Evolutionary conservation across 2,888 invertebrate genomes (phyloP), one percentile per base, ranked within the genome.

Genomic region (Xylophagus ater): DNA sequence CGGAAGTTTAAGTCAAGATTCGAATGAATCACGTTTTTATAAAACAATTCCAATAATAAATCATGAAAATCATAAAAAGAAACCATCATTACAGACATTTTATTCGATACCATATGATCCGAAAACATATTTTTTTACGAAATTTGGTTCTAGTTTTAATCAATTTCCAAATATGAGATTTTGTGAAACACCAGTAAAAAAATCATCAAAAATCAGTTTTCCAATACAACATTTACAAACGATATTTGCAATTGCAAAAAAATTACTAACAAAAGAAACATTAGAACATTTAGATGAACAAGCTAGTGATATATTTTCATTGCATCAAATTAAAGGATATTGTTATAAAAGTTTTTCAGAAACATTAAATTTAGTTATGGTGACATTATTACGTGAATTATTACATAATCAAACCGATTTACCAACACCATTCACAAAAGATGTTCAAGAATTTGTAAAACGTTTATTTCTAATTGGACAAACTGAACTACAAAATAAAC

Each of bases 341-440:
- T 90, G 92, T 0, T 96, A 96, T 65, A 85, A 86, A 56, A 87
- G 88, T 1, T 90, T 94, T 58, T 93, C 90, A 43, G 97, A 98
- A 65, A 90, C 90, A 0, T 69, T 97, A 39, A 93, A 89, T 60
- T 68, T 97, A 39, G 93, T 93, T 1, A 78, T 93, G 74, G 87
- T 97, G 0, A 88, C 93, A 0, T 65, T 97, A 36, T 66, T 98
- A 43, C 71, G 93, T 44, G 96, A 98, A 60, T 66, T 97, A 37
- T 65, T 96, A 42, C 88, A 90, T 54, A 82, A 86, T 57, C 90
- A 93, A 57, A 81, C 81, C 44, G 92, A 90, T 62, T 67, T 94
- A 42, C 90, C 92, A 0, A 73, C 77, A 4, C 84, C 86, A 0
- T 94, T 94, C 56, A 93, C 90, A 3, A 84, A 84, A 59, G 93